Conservation (phyloP, 2,113 vertebrate genomes). For the Calypte anna region DNA sequence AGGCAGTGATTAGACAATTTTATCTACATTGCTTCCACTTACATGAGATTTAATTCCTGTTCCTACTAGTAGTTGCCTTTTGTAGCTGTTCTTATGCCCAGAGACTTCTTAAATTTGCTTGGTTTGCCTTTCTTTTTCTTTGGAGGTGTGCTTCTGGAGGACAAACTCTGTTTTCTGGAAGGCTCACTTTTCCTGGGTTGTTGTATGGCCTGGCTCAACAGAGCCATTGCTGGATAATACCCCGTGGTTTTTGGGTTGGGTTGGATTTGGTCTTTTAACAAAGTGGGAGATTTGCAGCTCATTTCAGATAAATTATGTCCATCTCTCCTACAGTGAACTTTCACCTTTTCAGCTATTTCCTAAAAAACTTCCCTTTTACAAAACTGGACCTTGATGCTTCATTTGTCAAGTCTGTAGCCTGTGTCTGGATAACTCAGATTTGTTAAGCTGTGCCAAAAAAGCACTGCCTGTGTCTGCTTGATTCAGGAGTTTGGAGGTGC, state of each 20-base stretch:
- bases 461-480: neutral
- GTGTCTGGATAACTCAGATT: neutral
- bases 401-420: neutral
- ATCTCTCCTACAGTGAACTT: neutral
- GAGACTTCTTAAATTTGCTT: neutral
- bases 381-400: neutral
- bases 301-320: neutral
- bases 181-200: neutral
- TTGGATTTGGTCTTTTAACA: neutral
- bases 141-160: neutral
- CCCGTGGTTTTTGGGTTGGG: neutral
- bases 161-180: neutral
- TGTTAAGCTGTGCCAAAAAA: neutral
- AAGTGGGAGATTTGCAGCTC: neutral
- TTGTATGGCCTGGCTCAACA: fast-evolving
- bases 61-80: neutral
- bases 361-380: neutral
- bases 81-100: neutral
- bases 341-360: neutral
- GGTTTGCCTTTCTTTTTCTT: neutral
- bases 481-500: neutral
- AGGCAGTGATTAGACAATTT: neutral
- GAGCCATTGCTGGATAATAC: neutral
- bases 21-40: neutral
- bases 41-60: neutral